Percentiles rank a stretch among this genome's conserved stretches.
Conservation (phyloP, 2,113 vertebrate species). For the Megatriorchis doriae region DNA sequence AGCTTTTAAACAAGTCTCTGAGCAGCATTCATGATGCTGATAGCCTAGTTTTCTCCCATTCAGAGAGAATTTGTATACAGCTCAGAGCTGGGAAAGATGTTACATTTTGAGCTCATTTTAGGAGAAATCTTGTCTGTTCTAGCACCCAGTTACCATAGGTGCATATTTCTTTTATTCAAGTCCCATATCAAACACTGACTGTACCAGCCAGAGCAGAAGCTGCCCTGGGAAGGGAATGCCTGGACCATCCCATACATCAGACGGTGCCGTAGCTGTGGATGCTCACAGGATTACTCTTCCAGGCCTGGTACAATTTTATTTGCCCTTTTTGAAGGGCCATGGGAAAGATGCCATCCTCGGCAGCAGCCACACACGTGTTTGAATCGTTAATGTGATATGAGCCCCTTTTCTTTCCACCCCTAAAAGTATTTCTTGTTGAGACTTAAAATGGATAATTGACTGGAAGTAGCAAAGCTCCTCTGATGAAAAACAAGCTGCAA, state of each 20-base stretch:
- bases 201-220: neutral
- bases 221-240: neutral
- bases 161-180: neutral
- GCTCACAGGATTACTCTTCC: neutral
- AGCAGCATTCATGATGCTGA: neutral
- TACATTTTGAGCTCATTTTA: neutral
- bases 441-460: neutral
- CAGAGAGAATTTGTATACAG: neutral
- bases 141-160: neutral
- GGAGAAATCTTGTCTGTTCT: neutral
- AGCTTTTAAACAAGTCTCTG: neutral
- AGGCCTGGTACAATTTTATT: neutral
- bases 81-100: neutral
- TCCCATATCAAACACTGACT: neutral
- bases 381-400: rapidly evolving
- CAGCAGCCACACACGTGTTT: neutral
- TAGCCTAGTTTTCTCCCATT: neutral
- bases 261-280: neutral
- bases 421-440: neutral
- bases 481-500: neutral
- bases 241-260: rapidly evolving
- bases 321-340: neutral
- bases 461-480: neutral
- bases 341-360: rapidly evolving
- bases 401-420: neutral